Evolutionary conservation across 1,140 invertebrate species (phyloP), one percentile per base, ranked within the genome.

Genomic region (Plutomurus gul): DNA sequence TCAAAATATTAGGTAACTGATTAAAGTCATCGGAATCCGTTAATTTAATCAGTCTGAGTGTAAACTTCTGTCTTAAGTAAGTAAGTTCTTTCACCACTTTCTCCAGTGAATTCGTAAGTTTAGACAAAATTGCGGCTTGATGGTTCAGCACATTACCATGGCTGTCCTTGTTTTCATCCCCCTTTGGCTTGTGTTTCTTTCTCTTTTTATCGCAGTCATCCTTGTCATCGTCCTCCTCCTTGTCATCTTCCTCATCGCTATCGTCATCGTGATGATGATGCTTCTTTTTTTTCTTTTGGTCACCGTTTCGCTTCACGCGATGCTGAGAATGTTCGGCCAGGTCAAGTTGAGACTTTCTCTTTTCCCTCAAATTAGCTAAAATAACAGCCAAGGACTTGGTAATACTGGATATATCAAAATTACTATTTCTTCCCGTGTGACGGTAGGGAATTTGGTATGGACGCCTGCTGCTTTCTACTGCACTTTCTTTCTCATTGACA

Each of bases 1-100:
- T 56, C 33, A 80, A 39, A 20, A 80, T 40, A 18, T 71, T 47
- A 13, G 75, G 79, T 75, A 80, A 51, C 39, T 77, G 79, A n/a
- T 43, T 37, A 20, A 80, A 73, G 40, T 80, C 79, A 8, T 76
- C 39, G 4, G 37, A 18, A 13, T 49, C 74, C n/a, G 79, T 80
- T 36, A 80, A 56, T 60, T 60, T 27, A 33, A 80, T 72, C 25
- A 76, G n/a, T 25, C 79, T 56, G 13, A 80, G 47, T 43, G 75
- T 74, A 20, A 80, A 80, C n/a, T 60, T 76, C 20, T 76, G 73
- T 7, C 43, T 71, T 11, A 80, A 7, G 22, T 10, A 30, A 1
- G 70, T 27, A 3, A 72, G 36, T 46, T 79, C 16, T n/a, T 13
- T 22, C 0, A 75, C 39, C n/a, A 79, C 39, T 47, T 65, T 79